Base-by-base conservation (phyloP, 2,888 invertebrate species). In the Nipponacmea schrenckii region DNA sequence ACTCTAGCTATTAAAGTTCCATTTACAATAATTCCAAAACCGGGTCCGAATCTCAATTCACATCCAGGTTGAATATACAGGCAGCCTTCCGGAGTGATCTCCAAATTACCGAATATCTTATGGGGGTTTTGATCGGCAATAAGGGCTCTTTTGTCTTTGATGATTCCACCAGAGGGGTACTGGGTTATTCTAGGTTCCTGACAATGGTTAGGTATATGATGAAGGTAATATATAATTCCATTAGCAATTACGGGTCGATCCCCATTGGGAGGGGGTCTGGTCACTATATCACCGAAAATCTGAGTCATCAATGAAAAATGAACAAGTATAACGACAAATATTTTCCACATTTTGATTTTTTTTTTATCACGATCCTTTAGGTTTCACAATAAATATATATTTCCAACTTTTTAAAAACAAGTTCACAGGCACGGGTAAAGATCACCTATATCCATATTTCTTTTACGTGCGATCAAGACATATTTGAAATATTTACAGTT, bases 1-100 rank as follows among this genome's bases (percentile, higher is more conserved):
- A 98, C 98, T 92, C 94, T 92, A 70, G 97, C 97, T 73, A 93
- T 92, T 45, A 98, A 91, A 79, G 94, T 92, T 81, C 98, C 98
- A 84, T 94, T 92, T 64, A 98, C 94, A 44, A 96, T 96, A 86
- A 99, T 93, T 77, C 98, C 98, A 82, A 95, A 93, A 90, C 96
- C 96, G 2, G 97, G 95, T 7, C 94, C 94, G 89, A 98, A 96
- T 81, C 94, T 92, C 70, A 99, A 90, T 84, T 93, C 94, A 0
- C 96, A 96, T 39, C 98, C 98, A 17, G 97, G 93, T 87, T 96
- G 96, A 73, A 98, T 93, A 70, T 94, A 91, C 83, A 98, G 90
- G 72, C 85, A 85, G 3, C 81, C 80, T 5, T 65, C 65, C 0
- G 84, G 81, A 0, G 81, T 81, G 24, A 85, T 79, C 70, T 84